These are phyloP conservation scores for Archegozetes longisetosus DNA, from an alignment of 1,140 invertebrate genomes.

Conservation along the genomic window DNA sequence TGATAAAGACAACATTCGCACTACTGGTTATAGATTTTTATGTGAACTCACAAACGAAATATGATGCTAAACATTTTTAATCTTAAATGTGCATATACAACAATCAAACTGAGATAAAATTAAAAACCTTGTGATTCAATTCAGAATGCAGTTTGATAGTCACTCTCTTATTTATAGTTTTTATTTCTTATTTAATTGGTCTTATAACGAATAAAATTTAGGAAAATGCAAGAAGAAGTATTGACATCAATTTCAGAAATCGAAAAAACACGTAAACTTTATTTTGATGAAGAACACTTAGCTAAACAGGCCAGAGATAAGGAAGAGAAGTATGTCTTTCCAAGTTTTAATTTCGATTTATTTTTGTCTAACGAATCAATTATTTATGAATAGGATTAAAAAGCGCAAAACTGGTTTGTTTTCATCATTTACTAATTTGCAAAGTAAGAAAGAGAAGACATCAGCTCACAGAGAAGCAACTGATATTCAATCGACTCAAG, in stretches of 20 bases:
- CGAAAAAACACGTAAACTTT: slow-evolving; percentile 83
- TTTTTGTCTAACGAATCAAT: slow-evolving; percentile 35
- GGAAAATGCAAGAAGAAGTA: slow-evolving; percentile 24
- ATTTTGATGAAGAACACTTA: slow-evolving; percentile 86
- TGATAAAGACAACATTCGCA: too few relatives aligned
- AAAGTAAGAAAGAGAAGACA: slow-evolving; percentile 18
- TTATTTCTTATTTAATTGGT: background rate
- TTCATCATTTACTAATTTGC: slow-evolving; percentile 21
- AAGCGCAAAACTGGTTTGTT: slow-evolving; percentile 15
- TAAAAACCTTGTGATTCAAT: too few relatives aligned
- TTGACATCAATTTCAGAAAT: slow-evolving; percentile 52
- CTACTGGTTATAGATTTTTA: too few relatives aligned
- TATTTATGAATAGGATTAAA: slow-evolving; percentile 9
- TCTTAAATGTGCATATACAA: too few relatives aligned
- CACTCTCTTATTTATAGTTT: too few relatives aligned
- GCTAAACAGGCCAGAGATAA: slow-evolving; percentile 88
- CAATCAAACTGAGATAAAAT: too few relatives aligned
- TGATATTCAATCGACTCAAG: slow-evolving; percentile 75
- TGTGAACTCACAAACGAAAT: too few relatives aligned
- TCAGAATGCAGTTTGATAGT: too few relatives aligned
- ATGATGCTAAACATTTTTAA: too few relatives aligned
- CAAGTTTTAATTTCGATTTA: slow-evolving; percentile 1
- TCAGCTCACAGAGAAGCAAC: slow-evolving; percentile 63
- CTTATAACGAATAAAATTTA: background rate
- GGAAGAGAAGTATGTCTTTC: slow-evolving; percentile 68